phyloP scores from a whole-genome alignment of 2,113 vertebrate species.

The Hepsetus odoe region DNA sequence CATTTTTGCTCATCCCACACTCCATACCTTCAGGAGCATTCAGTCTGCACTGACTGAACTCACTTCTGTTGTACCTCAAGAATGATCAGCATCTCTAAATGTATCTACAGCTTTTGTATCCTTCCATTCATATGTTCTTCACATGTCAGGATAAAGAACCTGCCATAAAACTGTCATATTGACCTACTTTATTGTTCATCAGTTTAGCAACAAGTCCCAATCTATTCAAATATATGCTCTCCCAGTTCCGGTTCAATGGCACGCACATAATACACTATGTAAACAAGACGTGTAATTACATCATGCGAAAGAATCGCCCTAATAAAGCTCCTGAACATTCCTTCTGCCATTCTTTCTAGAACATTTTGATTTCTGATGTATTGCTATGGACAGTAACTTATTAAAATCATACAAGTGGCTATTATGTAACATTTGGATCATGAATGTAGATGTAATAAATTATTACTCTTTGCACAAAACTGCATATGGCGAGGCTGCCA shows the following conservation, averaged over 20 bases:
- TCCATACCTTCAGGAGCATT: too few species aligned
- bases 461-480: not conserved
- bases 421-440: slow-evolving; percentile 12
- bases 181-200: not conserved
- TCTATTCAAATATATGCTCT: not conserved
- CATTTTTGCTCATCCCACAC: slow-evolving; percentile 9
- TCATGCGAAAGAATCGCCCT: not conserved
- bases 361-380: not conserved
- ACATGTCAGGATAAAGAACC: not conserved
- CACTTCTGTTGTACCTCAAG: not conserved
- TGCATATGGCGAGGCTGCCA: not conserved
- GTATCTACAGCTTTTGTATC: not conserved
- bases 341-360: not conserved
- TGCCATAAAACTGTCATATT: not conserved
- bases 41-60: not conserved
- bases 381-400: not conserved
- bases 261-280: not conserved
- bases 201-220: not conserved
- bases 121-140: not conserved
- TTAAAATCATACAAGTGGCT: not conserved
- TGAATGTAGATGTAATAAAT: not conserved
- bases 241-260: not conserved
- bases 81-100: not conserved
- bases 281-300: not conserved
- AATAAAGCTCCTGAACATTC: not conserved